phyloP scores from a whole-genome alignment of 2,113 vertebrate species.

The Hylia prasina region DNA sequence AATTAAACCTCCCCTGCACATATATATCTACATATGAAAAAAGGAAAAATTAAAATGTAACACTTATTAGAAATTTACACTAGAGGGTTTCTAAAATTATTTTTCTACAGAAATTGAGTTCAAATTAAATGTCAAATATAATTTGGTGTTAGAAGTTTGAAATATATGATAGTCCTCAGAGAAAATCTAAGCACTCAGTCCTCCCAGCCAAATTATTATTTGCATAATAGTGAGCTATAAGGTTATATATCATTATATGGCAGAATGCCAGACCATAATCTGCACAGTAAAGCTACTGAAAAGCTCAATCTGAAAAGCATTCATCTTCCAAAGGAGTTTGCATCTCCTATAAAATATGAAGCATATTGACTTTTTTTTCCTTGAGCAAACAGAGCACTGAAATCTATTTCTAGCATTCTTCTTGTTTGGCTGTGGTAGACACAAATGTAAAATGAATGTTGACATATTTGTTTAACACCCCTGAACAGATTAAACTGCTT shows the following conservation, averaged over 20 bases:
- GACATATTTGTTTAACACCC: constrained; percentile 70
- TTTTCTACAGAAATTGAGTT: constrained; percentile 59
- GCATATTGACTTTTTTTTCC: constrained; percentile 34
- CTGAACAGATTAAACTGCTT: constrained; percentile 63
- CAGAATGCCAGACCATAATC: constrained; percentile 65
- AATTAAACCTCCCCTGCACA: neutral
- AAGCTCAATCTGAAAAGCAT: constrained; percentile 64
- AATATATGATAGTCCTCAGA: constrained; percentile 65
- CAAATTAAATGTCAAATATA: constrained; percentile 72
- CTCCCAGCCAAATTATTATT: constrained; percentile 68
- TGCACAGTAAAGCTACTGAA: constrained; percentile 65
- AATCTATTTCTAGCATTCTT: constrained; percentile 58
- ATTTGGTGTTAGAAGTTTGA: constrained; percentile 64
- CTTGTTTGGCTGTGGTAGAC: constrained; percentile 40
- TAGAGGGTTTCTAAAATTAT: constrained; percentile 39
- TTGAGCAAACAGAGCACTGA: constrained; percentile 52
- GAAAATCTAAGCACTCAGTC: constrained; percentile 55
- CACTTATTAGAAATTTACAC: neutral
- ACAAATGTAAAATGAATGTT: constrained; percentile 66
- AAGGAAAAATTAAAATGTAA: neutral
- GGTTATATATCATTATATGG: constrained; percentile 66
- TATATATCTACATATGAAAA: neutral
- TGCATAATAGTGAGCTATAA: constrained; percentile 70
- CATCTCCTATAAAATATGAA: constrained; percentile 49
- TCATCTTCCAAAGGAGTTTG: constrained; percentile 56